Conservation (phyloP, 2,888 invertebrate genomes). For the Drosophila demipolita region DNA sequence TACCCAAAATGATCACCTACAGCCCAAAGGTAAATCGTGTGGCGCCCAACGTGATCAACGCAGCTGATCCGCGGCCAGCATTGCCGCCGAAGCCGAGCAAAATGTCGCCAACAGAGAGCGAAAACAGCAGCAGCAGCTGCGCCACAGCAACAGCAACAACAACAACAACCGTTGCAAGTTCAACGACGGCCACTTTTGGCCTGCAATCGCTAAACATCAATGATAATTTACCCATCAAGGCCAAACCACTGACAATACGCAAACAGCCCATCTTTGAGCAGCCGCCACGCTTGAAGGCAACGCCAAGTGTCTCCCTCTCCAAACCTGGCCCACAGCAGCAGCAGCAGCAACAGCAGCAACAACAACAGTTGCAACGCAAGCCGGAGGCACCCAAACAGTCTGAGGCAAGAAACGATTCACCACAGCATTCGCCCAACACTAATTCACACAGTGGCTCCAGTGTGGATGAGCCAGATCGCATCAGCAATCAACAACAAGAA, state of each 20-base stretch:
- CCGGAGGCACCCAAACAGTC: slow-evolving; percentile 15
- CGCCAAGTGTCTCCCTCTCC: slow-evolving; percentile 84
- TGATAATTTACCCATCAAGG: slow-evolving; percentile 89
- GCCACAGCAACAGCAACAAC: slow-evolving; percentile 19
- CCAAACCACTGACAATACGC: slow-evolving; percentile 92
- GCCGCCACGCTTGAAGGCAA: slow-evolving; percentile 90
- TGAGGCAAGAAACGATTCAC: slow-evolving; percentile 49
- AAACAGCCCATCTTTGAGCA: slow-evolving; percentile 93
- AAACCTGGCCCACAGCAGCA: slow-evolving; percentile 32
- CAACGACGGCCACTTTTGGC: slow-evolving; percentile 45
- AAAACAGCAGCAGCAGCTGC: slow-evolving; percentile 79
- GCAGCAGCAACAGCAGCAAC: slow-evolving; percentile 34
- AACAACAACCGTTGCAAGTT: slow-evolving; percentile 14
- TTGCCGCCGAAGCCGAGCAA: slow-evolving; percentile 92
- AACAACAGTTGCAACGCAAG: slow-evolving; percentile 18
- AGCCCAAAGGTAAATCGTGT: slow-evolving; percentile 86
- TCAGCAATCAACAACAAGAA: slow-evolving; percentile 39
- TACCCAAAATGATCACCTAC: slow-evolving; percentile 84
- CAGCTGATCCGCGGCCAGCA: slow-evolving; percentile 88
- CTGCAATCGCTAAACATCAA: slow-evolving; percentile 83
- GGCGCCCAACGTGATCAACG: slow-evolving; percentile 82
- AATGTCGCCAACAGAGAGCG: slow-evolving; percentile 83
- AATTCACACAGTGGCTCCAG: slow-evolving; percentile 83
- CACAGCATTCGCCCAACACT: slow-evolving; percentile 65
- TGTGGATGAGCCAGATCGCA: slow-evolving; percentile 81